These are phyloP conservation scores for Diglossa cyanea DNA, from an alignment of 2,797 vertebrate species.

Conservation along the genomic window DNA sequence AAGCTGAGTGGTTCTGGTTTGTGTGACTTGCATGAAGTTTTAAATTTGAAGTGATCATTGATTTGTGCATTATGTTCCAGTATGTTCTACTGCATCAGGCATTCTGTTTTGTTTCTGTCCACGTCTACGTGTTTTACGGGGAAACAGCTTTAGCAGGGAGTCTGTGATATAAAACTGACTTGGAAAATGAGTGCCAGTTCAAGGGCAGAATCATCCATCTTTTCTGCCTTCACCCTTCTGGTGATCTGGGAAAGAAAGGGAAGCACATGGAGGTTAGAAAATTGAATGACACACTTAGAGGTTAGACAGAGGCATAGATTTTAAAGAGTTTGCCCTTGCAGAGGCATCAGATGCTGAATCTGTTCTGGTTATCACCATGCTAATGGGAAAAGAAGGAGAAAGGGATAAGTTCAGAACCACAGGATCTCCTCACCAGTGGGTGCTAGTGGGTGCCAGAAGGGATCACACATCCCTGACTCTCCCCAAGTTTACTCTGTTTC, in stretches of 20 bases:
- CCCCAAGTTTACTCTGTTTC: not conserved
- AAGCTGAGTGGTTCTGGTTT: not conserved
- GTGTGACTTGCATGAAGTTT: constrained; percentile 16
- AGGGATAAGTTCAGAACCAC: not conserved
- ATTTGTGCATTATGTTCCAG: constrained; percentile 29
- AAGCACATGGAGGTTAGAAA: not conserved
- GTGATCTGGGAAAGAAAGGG: not conserved
- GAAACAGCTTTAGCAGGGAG: constrained; percentile 10
- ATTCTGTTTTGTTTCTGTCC: constrained; percentile 30
- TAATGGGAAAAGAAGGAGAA: not conserved
- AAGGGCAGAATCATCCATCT: not conserved
- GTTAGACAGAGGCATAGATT: not conserved
- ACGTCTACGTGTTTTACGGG: not conserved
- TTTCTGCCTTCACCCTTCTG: not conserved
- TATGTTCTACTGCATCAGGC: not conserved
- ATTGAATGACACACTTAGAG: not conserved
- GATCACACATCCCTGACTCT: not conserved
- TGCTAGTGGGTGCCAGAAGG: not conserved
- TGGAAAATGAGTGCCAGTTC: not conserved
- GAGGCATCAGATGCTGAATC: not conserved
- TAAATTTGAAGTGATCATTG: constrained; percentile 29
- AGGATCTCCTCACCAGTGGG: not conserved
- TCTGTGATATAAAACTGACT: constrained; percentile 15
- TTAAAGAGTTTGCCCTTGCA: not conserved
- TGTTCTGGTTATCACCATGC: not conserved